Percentiles rank a stretch among this genome's conserved stretches.
These are phyloP conservation scores for Lepidothrix coronata DNA, from an alignment of 2,113 vertebrate genomes.

Conservation along the genomic window DNA sequence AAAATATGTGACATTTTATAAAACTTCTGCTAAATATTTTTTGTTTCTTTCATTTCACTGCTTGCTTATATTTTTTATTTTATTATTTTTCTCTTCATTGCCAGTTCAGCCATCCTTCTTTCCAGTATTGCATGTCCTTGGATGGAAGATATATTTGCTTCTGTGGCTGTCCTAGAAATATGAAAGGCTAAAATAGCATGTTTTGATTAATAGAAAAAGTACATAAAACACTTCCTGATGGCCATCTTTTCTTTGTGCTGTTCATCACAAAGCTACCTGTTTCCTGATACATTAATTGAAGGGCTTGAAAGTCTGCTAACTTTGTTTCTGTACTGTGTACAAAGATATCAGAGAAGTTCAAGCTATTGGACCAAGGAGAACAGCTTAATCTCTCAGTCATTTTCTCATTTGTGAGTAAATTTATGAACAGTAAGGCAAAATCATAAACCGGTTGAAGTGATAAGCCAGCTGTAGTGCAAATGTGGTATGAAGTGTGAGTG, in stretches of 20 bases:
- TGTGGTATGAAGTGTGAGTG: background rate
- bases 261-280: background rate
- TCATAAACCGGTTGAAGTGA: background rate
- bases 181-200: background rate
- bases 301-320: background rate
- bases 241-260: background rate
- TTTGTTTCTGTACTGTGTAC: background rate
- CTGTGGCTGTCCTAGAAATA: background rate
- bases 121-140: background rate
- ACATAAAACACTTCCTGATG: background rate
- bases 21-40: background rate
- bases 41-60: background rate
- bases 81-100: background rate
- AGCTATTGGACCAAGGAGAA: background rate
- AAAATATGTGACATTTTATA: background rate
- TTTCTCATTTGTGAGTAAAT: background rate
- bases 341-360: background rate
- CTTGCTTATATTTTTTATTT: background rate
- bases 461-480: background rate
- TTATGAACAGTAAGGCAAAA: background rate
- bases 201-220: background rate
- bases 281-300: background rate
- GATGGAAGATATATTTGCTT: background rate
- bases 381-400: background rate
- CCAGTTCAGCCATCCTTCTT: background rate